Percentiles rank a stretch among this genome's conserved stretches.
Evolutionary conservation across 2,797 vertebrate species (phyloP).

Genomic region (Hydrolagus colliei): DNA sequence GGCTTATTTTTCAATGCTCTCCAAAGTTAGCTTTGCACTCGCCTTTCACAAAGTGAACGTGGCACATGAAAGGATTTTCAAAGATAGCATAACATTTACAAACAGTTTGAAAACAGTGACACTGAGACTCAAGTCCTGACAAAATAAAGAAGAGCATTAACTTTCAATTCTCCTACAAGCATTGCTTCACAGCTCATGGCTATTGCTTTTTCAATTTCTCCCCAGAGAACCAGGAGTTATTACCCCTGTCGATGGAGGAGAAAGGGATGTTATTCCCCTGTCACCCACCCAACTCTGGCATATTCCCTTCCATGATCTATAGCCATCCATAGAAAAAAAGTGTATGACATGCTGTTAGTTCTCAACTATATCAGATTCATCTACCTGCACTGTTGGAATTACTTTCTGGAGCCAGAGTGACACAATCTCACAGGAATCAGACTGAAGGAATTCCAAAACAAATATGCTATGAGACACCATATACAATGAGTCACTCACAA

Average conservation of each 20-base stretch:
- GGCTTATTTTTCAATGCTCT: conserved; percentile 88
- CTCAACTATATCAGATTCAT: conserved; percentile 39
- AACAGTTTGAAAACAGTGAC: conserved; percentile 16
- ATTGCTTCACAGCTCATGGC: conserved; percentile 92
- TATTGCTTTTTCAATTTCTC: conserved; percentile 99
- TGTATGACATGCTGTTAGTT: conserved; percentile 60
- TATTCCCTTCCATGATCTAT: conserved; percentile 90
- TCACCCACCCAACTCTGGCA: conserved; percentile 79
- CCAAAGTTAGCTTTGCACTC: conserved; percentile 86
- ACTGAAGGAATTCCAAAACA: conserved; percentile 42
- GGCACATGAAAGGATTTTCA: conserved; percentile 24
- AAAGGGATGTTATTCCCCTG: conserved; percentile 99
- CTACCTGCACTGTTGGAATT: conserved; percentile 56
- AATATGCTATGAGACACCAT: neutral
- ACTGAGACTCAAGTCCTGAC: conserved; percentile 26
- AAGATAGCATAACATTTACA: conserved; percentile 12
- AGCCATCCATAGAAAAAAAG: conserved; percentile 65
- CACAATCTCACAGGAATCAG: conserved; percentile 52
- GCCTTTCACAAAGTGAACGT: conserved; percentile 63
- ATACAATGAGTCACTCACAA: neutral
- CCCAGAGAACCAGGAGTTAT: conserved; percentile 97
- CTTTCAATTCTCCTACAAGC: conserved; percentile 94
- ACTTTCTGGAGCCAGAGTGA: conserved; percentile 55
- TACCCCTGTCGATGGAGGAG: conserved; percentile 97
- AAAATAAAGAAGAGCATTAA: conserved; percentile 62